phyloP scores from a whole-genome alignment of 2,797 vertebrate species.

The Oreochromis mossambicus region DNA sequence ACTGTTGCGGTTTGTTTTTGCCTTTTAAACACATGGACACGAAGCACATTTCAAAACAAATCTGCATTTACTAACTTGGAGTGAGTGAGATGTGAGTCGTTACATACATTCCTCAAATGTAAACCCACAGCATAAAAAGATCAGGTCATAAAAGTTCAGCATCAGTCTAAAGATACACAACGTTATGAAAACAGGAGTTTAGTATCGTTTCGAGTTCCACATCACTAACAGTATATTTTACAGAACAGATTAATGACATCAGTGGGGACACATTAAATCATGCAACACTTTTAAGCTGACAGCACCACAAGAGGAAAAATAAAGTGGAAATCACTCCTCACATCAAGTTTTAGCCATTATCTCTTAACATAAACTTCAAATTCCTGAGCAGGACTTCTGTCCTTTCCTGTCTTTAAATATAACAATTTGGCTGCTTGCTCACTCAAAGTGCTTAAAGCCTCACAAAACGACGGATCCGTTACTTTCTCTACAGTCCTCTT shows the following conservation, averaged over 20 bases:
- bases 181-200: conserved; percentile 1
- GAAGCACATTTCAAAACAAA: conserved; percentile 27
- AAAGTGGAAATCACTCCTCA: not conserved
- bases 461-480: not conserved
- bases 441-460: conserved; percentile 35
- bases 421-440: conserved; percentile 18
- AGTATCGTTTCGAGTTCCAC: not conserved
- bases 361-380: conserved; percentile 42
- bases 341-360: not conserved
- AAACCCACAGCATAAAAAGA: conserved; percentile 38
- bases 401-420: not conserved
- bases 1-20: not conserved
- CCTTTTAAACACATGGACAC: not conserved
- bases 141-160: not conserved
- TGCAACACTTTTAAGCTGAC: conserved; percentile 21
- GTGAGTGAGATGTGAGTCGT: conserved; percentile 16
- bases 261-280: conserved; percentile 36
- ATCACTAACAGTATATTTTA: conserved; percentile 1
- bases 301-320: not conserved
- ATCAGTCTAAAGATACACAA: conserved; percentile 1
- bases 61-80: conserved; percentile 57
- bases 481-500: not conserved
- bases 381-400: conserved; percentile 64
- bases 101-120: conserved; percentile 34
- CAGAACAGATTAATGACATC: conserved; percentile 17